These are phyloP conservation scores for Chlamydotis undulata DNA, from an alignment of 2,113 vertebrate species.

Conservation along the genomic window DNA sequence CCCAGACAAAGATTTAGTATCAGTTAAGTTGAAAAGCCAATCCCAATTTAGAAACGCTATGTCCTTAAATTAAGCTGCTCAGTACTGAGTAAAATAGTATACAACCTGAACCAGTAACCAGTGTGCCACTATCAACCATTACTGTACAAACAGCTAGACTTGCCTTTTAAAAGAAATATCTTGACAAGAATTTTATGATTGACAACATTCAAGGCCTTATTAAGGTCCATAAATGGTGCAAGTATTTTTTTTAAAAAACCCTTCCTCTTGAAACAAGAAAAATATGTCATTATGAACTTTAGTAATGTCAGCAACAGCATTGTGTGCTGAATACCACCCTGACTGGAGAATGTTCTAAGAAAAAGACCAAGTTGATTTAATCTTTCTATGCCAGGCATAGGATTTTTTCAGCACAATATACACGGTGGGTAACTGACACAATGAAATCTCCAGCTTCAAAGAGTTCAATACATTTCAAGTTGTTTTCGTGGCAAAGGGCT, in stretches of 20 bases:
- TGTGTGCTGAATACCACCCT: constrained; percentile 43
- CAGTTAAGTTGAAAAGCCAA: not conserved
- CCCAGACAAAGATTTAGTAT: not conserved
- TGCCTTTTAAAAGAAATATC: not conserved
- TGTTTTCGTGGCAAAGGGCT: constrained; percentile 58
- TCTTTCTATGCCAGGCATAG: constrained; percentile 3
- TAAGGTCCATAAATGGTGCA: constrained; percentile 41
- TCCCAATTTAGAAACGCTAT: not conserved
- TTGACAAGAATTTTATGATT: constrained; percentile 23
- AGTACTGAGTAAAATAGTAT: not conserved
- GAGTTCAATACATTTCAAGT: constrained; percentile 62
- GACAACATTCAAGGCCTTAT: not conserved
- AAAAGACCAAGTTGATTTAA: constrained; percentile 61
- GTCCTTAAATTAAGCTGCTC: not conserved
- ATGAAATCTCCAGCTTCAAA: constrained; percentile 55
- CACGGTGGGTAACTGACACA: constrained; percentile 32
- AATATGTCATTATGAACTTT: not conserved
- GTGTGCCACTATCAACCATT: not conserved
- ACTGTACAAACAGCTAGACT: not conserved
- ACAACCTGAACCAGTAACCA: not conserved
- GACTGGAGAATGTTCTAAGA: constrained; percentile 24
- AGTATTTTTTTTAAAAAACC: not conserved
- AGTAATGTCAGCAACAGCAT: constrained; percentile 21
- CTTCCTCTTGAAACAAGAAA: not conserved
- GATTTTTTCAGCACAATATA: constrained; percentile 37